Conservation (phyloP, 2,888 invertebrate genomes). For the Ganaspis brasiliensis region DNA sequence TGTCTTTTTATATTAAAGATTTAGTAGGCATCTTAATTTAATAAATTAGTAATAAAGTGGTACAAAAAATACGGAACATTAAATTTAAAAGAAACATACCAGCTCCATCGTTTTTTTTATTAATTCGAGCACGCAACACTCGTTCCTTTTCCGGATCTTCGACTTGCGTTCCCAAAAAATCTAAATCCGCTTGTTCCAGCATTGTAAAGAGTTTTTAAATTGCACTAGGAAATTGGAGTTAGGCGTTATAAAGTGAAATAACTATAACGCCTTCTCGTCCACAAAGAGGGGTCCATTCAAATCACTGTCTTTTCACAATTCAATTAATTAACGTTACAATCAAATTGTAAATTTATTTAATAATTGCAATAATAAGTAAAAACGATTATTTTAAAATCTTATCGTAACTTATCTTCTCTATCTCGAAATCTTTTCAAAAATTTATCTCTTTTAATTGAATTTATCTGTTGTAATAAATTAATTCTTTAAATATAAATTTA, state of each 20-base stretch:
- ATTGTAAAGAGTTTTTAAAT: slow-evolving; percentile 55
- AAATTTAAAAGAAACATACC: slow-evolving; percentile 58
- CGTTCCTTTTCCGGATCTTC: slow-evolving; percentile 62
- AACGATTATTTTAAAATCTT: too few species aligned
- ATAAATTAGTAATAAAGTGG: too few species aligned
- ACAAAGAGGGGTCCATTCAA: slow-evolving; percentile 64
- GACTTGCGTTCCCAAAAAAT: slow-evolving; percentile 63
- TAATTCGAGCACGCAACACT: slow-evolving; percentile 48
- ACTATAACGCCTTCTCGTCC: slow-evolving; percentile 62
- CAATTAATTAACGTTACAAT: background rate
- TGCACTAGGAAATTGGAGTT: slow-evolving; percentile 11
- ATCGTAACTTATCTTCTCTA: too few species aligned
- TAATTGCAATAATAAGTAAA: too few species aligned
- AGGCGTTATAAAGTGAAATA: slow-evolving; percentile 57
- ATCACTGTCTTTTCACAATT: background rate
- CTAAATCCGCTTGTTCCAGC: slow-evolving; percentile 67
- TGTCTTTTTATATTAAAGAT: too few species aligned
- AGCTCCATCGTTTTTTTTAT: slow-evolving; percentile 60
- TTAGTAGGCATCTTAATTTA: too few species aligned
- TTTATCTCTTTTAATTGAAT: too few species aligned
- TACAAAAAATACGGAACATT: too few species aligned
- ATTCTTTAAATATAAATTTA: too few species aligned
- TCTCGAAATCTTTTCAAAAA: too few species aligned
- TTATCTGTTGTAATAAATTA: too few species aligned
- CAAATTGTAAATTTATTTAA: background rate